Evolutionary conservation across 2,888 invertebrate species (phyloP).

Genomic region (Tetropium fuscum): DNA sequence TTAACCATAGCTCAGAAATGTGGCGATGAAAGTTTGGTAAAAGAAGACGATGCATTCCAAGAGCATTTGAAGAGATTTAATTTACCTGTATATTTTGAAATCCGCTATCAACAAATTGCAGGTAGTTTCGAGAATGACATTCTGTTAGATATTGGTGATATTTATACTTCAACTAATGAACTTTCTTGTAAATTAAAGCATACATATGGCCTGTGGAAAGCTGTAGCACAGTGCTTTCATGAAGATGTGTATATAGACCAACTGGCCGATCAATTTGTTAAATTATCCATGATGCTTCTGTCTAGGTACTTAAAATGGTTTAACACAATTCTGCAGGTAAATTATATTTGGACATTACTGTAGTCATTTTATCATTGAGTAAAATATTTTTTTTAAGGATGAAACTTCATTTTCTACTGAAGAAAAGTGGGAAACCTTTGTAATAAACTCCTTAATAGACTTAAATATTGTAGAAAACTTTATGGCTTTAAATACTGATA

Average conservation of each 20-base stretch:
- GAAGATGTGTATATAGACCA: slow-evolving; percentile 84
- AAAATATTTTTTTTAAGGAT: slow-evolving; percentile 23
- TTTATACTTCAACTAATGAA: slow-evolving; percentile 53
- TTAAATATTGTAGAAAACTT: slow-evolving; percentile 48
- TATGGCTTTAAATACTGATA: slow-evolving; percentile 38
- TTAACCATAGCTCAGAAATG: slow-evolving; percentile 76
- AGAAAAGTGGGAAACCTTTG: slow-evolving; percentile 49
- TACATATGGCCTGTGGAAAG: slow-evolving; percentile 66
- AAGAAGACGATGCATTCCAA: slow-evolving; percentile 78
- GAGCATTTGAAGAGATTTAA: slow-evolving; percentile 88
- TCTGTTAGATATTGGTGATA: slow-evolving; percentile 44
- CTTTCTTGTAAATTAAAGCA: slow-evolving; percentile 66
- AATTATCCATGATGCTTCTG: slow-evolving; percentile 85
- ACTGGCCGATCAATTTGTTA: slow-evolving; percentile 88
- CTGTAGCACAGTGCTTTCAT: slow-evolving; percentile 75
- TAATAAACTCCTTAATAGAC: slow-evolving; percentile 56
- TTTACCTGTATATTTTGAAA: slow-evolving; percentile 96
- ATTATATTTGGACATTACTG: no score
- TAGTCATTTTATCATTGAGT: background rate
- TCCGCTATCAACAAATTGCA: slow-evolving; percentile 94
- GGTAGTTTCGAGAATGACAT: slow-evolving; percentile 71
- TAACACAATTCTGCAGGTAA: slow-evolving; percentile 49
- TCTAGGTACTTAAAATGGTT: slow-evolving; percentile 85
- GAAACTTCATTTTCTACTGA: slow-evolving; percentile 25
- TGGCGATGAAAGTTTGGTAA: slow-evolving; percentile 72